Percentiles rank a stretch among this genome's conserved stretches.
Evolutionary conservation across 2,113 vertebrate genomes (phyloP).

Genomic region (Puntigrus tetrazona): DNA sequence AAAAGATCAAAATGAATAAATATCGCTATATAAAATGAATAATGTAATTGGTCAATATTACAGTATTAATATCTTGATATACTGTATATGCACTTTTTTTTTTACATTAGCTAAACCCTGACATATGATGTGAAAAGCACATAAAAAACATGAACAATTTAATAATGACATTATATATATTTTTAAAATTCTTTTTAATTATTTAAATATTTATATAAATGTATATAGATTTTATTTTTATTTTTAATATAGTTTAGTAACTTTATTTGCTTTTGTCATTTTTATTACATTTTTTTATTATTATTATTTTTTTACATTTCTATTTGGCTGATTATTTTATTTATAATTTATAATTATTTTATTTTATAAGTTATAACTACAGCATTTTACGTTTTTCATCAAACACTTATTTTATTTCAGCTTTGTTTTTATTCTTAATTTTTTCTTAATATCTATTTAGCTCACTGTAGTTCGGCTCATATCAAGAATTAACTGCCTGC

Average conservation of each 20-base stretch:
- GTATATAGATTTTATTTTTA: too few relatives aligned
- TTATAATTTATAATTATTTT: too few relatives aligned
- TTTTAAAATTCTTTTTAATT: too few relatives aligned
- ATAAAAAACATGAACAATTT: background rate
- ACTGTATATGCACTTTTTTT: background rate
- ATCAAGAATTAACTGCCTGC: background rate
- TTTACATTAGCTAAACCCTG: background rate
- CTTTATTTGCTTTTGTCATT: background rate
- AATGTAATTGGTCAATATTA: background rate
- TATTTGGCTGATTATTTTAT: background rate
- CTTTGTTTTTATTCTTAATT: background rate
- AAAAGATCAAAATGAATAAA: background rate
- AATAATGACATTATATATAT: background rate
- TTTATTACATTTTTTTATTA: too few relatives aligned
- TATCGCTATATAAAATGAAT: background rate
- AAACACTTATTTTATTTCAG: background rate
- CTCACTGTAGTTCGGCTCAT: too few relatives aligned
- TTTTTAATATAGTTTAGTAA: background rate
- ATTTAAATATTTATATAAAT: too few relatives aligned
- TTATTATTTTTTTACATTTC: background rate
- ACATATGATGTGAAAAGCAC: background rate
- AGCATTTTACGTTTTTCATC: background rate
- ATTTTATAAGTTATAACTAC: too few relatives aligned
- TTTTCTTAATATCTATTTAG: too few relatives aligned
- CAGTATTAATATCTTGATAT: background rate